phyloP scores from a whole-genome alignment of 2,113 vertebrate species.

The Pelobates fuscus region DNA sequence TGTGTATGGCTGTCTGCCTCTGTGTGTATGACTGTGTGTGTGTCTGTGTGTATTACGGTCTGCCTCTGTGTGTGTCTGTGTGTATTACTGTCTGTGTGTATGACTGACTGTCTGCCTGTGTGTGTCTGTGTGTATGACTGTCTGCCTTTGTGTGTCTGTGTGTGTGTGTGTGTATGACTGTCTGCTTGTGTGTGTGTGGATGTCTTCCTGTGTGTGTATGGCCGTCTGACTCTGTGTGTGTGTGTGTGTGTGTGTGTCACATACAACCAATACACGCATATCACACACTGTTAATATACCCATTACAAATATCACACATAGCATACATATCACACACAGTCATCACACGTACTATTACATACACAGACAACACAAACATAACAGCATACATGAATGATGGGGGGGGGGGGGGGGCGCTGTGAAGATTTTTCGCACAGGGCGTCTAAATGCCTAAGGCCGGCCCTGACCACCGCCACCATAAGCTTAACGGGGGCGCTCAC shows the following conservation, averaged over 20 bases:
- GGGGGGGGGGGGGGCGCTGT: no score
- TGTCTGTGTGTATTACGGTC: background rate
- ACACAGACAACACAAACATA: no score
- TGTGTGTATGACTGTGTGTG: background rate
- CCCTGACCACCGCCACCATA: no score
- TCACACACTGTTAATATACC: no score
- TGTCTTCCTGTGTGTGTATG: background rate
- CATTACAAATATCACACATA: no score
- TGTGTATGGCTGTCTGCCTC: background rate
- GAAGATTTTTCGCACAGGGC: no score
- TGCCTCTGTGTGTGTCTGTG: background rate
- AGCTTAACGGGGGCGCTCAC: no score
- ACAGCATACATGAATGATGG: no score
- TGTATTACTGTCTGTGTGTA: background rate
- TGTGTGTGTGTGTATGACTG: background rate
- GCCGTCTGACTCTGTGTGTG: background rate
- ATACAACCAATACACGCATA: no score
- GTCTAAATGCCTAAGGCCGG: no score
- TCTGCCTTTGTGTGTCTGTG: background rate
- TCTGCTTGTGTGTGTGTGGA: background rate
- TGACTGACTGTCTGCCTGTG: background rate
- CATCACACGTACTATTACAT: no score
- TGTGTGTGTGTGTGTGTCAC: background rate
- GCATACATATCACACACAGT: no score
- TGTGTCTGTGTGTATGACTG: background rate